Percentiles rank a stretch among this genome's conserved stretches.
Evolutionary conservation across 1,140 invertebrate genomes (phyloP).

Genomic region (Aporrectodea caliginosa): DNA sequence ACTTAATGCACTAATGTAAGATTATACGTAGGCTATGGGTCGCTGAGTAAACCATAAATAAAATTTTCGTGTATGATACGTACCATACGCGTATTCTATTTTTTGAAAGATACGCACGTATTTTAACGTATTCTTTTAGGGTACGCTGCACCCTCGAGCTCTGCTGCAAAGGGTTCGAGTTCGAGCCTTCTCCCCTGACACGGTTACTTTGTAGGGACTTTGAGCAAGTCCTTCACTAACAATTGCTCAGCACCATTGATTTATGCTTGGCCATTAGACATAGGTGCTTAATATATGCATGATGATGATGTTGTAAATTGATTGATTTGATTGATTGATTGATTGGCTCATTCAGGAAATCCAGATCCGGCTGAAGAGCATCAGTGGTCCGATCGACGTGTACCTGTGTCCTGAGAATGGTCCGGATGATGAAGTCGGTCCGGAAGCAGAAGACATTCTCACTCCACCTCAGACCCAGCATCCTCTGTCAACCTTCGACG

Average conservation of each 20-base stretch:
- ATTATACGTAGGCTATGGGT: too few relatives aligned
- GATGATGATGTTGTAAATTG: slow-evolving; percentile 6
- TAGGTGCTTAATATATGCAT: slow-evolving; percentile 12
- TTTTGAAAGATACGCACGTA: too few relatives aligned
- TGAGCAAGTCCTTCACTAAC: slow-evolving; percentile 16
- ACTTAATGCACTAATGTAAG: too few relatives aligned
- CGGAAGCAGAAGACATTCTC: neutral
- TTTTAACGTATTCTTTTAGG: too few relatives aligned
- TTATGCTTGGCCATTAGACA: slow-evolving; percentile 24
- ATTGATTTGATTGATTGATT: neutral
- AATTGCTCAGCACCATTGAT: neutral
- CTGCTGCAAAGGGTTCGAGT: too few relatives aligned
- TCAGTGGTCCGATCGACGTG: slow-evolving; percentile 85
- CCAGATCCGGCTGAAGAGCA: slow-evolving; percentile 83
- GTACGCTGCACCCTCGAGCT: too few relatives aligned
- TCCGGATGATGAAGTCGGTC: neutral
- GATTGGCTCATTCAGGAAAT: slow-evolving; percentile 42
- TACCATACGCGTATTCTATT: too few relatives aligned
- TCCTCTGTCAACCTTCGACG: neutral
- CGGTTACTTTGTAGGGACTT: slow-evolving; percentile 7
- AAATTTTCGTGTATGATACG: too few relatives aligned
- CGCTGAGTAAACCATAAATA: too few relatives aligned
- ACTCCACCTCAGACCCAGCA: neutral
- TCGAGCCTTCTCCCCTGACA: too few relatives aligned
- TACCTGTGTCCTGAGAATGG: slow-evolving; percentile 70